phyloP scores from a whole-genome alignment of 2,888 invertebrate species.

The Brenthis hecate region DNA sequence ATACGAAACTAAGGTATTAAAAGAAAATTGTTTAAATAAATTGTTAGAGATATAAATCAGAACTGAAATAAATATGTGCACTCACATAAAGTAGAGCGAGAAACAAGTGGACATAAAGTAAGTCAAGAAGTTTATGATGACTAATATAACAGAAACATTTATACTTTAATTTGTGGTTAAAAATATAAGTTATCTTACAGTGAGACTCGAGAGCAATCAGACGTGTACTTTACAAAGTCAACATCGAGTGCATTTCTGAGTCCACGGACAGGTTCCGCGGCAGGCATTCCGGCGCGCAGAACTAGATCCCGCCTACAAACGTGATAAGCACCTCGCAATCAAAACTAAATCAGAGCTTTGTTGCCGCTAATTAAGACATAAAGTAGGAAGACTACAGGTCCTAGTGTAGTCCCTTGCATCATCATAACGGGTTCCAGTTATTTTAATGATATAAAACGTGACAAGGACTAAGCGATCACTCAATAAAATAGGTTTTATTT shows the following conservation, averaged over 20 bases:
- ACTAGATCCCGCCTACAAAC: conserved; percentile 41
- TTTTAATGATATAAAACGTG: conserved; percentile 72
- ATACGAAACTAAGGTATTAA: no score
- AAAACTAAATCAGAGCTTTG: conserved; percentile 56
- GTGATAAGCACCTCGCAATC: conserved; percentile 47
- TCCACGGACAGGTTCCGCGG: conserved; percentile 70
- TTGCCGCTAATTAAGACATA: conserved; percentile 56
- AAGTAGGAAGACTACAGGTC: conserved; percentile 47
- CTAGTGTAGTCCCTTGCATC: conserved; percentile 58
- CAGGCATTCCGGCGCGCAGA: conserved; percentile 68
- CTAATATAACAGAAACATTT: conserved; percentile 29
- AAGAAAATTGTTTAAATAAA: no score
- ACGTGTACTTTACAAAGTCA: conserved; percentile 67
- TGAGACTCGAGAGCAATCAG: conserved; percentile 51
- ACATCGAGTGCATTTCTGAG: conserved; percentile 60
- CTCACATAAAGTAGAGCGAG: not conserved
- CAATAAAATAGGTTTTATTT: conserved; percentile 78
- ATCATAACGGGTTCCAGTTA: conserved; percentile 57
- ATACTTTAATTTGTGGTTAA: conserved; percentile 22
- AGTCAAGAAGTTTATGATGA: conserved; percentile 28
- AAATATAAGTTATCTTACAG: conserved; percentile 32
- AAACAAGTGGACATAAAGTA: conserved; percentile 17
- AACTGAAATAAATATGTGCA: not conserved
- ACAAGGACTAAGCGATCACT: conserved; percentile 68
- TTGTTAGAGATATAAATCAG: no score